phyloP scores from a whole-genome alignment of 2,888 invertebrate genomes.

The Torymus auratus region DNA sequence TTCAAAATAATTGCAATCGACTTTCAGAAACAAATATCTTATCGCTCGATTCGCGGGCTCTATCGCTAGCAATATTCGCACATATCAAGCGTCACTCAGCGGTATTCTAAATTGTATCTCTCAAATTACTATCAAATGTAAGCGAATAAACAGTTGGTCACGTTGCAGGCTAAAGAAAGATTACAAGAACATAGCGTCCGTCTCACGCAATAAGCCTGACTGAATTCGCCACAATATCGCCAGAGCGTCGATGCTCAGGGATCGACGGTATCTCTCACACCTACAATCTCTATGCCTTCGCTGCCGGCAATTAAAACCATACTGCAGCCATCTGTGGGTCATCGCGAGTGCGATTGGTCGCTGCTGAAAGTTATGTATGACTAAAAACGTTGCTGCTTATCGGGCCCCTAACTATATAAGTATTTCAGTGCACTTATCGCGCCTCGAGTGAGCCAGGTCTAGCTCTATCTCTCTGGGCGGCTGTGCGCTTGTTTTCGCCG shows the following conservation, averaged over 20 bases:
- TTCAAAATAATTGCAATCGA: too few relatives aligned
- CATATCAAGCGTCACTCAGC: too few relatives aligned
- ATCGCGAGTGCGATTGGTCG: constrained; percentile 22
- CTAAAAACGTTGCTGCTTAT: constrained; percentile 17
- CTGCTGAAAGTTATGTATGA: not conserved
- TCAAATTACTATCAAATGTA: not conserved
- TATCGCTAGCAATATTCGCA: too few relatives aligned
- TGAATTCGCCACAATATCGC: too few relatives aligned
- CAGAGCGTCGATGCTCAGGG: not conserved
- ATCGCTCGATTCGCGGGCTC: too few relatives aligned
- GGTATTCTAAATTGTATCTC: not conserved
- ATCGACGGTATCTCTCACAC: not conserved
- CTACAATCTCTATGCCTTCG: too few relatives aligned
- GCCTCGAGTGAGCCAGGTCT: constrained; percentile 69
- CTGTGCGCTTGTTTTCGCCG: constrained; percentile 68
- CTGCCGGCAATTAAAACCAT: not conserved
- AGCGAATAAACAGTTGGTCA: not conserved
- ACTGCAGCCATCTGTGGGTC: constrained; percentile 48
- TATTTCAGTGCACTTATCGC: constrained; percentile 28
- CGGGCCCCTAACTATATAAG: not conserved
- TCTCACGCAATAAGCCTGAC: too few relatives aligned
- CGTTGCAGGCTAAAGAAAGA: not conserved
- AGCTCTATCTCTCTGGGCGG: constrained; percentile 60
- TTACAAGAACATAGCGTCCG: too few relatives aligned
- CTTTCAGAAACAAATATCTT: too few relatives aligned